A percentile compares a stretch with the other conserved stretches of the same genome.
Evolutionary conservation across 2,888 invertebrate species (phyloP).

Genomic region (Torymus texanus): DNA sequence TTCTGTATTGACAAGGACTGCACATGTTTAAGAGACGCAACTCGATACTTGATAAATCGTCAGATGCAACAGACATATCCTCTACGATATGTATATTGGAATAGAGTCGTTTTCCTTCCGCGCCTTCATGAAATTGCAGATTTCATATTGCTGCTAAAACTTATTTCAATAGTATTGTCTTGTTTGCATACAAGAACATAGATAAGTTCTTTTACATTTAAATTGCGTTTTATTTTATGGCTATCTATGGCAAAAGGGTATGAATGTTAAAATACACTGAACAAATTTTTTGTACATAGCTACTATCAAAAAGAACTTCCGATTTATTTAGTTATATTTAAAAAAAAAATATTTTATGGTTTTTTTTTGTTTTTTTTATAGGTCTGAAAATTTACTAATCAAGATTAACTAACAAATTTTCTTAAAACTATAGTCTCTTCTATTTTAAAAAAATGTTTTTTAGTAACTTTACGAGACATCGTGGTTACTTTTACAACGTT

Average conservation of each 20-base stretch:
- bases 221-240: background rate
- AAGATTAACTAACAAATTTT: too few species aligned
- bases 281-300: too few species aligned
- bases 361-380: background rate
- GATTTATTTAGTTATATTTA: too few species aligned
- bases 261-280: too few species aligned
- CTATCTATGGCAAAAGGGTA: too few species aligned
- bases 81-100: constrained; percentile 31
- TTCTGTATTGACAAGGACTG: too few species aligned
- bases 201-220: background rate
- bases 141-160: constrained; percentile 15
- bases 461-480: too few species aligned
- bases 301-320: too few species aligned
- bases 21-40: background rate
- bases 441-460: too few species aligned
- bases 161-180: constrained; percentile 11
- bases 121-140: constrained; percentile 10
- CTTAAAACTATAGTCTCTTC: too few species aligned
- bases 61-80: background rate
- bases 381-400: too few species aligned
- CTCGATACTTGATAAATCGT: constrained; percentile 42
- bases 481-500: too few species aligned
- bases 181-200: background rate
- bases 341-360: background rate
- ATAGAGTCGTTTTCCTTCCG: constrained; percentile 25